Percentiles rank a stretch among this genome's conserved stretches.
phyloP scores from a whole-genome alignment of 2,797 vertebrate genomes.

The Dicrostonyx torquatus region DNA sequence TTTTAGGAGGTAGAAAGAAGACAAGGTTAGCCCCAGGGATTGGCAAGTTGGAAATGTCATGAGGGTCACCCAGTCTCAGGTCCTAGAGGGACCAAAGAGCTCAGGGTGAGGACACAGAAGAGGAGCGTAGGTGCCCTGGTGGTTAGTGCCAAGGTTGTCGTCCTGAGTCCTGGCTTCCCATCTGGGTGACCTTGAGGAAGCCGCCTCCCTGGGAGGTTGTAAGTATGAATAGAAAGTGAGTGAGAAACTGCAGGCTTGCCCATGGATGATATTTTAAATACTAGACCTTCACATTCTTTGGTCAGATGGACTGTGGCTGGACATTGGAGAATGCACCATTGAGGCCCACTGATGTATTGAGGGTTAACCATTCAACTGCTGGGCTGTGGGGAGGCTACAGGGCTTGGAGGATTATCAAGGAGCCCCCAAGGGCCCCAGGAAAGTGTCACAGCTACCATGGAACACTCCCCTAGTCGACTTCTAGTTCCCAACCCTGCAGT shows the following conservation, averaged over 20 bases:
- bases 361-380: background rate
- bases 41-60: background rate
- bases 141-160: background rate
- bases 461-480: background rate
- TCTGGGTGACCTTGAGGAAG: slow-evolving; percentile 67
- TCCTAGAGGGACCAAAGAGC: background rate
- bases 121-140: background rate
- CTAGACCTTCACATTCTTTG: background rate
- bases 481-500: background rate
- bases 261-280: background rate
- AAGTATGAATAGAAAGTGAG: background rate
- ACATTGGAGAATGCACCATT: background rate
- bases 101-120: background rate
- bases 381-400: background rate
- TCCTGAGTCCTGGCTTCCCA: background rate
- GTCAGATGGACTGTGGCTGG: background rate
- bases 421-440: background rate
- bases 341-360: background rate
- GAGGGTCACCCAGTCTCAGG: background rate
- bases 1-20: slow-evolving; percentile 49
- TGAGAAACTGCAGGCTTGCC: background rate
- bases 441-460: background rate
- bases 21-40: slow-evolving; percentile 1
- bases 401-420: background rate
- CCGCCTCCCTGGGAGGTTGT: background rate